Conservation (phyloP, 2,888 invertebrate species). For the Macroteleia sp. region DNA sequence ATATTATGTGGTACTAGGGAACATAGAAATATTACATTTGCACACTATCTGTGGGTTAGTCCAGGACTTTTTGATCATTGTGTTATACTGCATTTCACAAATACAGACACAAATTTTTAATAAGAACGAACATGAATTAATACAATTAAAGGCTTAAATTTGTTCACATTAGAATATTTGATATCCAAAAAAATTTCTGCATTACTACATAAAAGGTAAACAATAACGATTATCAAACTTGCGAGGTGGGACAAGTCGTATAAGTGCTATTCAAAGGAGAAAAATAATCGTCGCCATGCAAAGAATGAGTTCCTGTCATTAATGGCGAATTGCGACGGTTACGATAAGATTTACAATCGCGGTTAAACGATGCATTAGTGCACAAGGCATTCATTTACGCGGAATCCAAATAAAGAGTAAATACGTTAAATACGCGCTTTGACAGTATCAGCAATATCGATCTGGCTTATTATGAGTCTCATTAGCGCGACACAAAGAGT, state of each 20-base stretch:
- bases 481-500: conserved; percentile 59
- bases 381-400: conserved; percentile 33
- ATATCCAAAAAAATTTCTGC: too few species aligned
- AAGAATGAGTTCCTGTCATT: conserved; percentile 28
- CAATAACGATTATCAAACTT: not conserved
- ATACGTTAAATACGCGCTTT: conserved; percentile 54
- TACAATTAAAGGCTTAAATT: too few species aligned
- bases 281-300: not conserved
- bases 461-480: conserved; percentile 59
- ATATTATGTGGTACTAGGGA: too few species aligned
- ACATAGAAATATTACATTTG: too few species aligned
- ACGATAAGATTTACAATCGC: conserved; percentile 47
- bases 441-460: conserved; percentile 54
- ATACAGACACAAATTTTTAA: too few species aligned
- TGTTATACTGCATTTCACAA: too few species aligned
- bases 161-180: too few species aligned
- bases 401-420: conserved; percentile 55
- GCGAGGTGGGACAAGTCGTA: not conserved
- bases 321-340: conserved; percentile 17
- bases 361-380: conserved; percentile 27
- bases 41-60: too few species aligned
- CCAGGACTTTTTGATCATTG: too few species aligned
- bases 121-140: too few species aligned
- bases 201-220: not conserved
- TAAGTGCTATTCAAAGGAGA: not conserved